Conservation (phyloP, 2,888 invertebrate genomes). For the Shargacucullia verbasci region DNA sequence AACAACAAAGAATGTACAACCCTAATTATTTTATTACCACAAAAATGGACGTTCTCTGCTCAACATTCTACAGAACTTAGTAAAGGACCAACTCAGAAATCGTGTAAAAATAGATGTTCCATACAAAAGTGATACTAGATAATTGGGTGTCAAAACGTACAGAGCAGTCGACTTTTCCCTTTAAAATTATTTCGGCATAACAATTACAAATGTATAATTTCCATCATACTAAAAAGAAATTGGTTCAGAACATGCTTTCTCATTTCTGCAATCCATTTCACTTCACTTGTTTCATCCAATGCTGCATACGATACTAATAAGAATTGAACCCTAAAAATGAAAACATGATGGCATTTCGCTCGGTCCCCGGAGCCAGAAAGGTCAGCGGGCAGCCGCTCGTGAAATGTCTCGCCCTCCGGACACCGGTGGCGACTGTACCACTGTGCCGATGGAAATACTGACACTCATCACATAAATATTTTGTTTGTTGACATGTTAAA, state of each 20-base stretch:
- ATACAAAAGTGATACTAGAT: too few relatives aligned
- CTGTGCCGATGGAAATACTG: constrained; percentile 70
- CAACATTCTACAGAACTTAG: too few relatives aligned
- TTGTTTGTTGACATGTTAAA: background rate
- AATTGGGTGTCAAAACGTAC: too few relatives aligned
- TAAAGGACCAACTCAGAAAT: too few relatives aligned
- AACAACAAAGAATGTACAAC: too few relatives aligned
- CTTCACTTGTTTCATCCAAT: background rate
- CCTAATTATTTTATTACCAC: too few relatives aligned
- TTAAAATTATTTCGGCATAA: too few relatives aligned
- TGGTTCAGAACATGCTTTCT: too few relatives aligned
- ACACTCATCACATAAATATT: constrained; percentile 12
- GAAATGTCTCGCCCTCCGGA: constrained; percentile 81
- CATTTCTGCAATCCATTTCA: background rate
- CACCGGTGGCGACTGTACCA: constrained; percentile 61
- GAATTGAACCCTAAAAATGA: constrained; percentile 64
- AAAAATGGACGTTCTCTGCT: too few relatives aligned
- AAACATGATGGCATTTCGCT: constrained; percentile 86
- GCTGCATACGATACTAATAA: background rate
- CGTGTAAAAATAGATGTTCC: too few relatives aligned
- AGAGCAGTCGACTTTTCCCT: too few relatives aligned
- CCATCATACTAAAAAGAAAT: too few relatives aligned
- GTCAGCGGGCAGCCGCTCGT: constrained; percentile 84
- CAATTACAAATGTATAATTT: background rate
- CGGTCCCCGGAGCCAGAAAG: constrained; percentile 83